These are phyloP conservation scores for Microcaecilia unicolor DNA, from an alignment of 2,797 vertebrate species.

Conservation along the genomic window DNA sequence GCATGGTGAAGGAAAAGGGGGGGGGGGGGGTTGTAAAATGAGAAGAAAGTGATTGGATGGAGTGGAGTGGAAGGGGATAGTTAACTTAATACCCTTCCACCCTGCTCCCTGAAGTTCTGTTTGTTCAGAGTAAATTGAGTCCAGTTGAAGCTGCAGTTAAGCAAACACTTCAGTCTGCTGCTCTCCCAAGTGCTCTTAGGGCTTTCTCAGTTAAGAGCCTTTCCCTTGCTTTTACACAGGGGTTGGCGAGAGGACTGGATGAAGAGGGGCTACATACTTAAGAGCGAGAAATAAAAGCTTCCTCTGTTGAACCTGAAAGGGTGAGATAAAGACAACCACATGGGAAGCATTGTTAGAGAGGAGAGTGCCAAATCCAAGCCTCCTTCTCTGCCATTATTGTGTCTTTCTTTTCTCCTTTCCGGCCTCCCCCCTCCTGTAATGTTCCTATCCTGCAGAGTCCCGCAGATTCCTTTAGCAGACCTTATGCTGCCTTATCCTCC, in stretches of 20 bases:
- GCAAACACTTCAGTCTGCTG: slow-evolving; percentile 3
- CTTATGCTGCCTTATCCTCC: slow-evolving; percentile 15
- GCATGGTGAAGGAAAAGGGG: background rate
- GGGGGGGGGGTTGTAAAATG: background rate
- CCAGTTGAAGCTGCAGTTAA: background rate
- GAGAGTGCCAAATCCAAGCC: slow-evolving; percentile 11
- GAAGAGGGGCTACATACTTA: background rate
- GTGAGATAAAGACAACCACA: slow-evolving; percentile 43
- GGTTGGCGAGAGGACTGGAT: slow-evolving; percentile 3
- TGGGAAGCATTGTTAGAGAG: slow-evolving; percentile 34
- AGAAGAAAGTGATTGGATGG: background rate
- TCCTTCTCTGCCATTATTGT: slow-evolving; percentile 34
- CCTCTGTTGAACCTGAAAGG: slow-evolving; percentile 40
- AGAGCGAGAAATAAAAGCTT: slow-evolving; percentile 30
- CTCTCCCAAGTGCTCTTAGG: slow-evolving; percentile 3
- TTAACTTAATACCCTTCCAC: no score
- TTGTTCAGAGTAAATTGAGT: slow-evolving; percentile 15
- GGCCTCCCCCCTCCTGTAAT: slow-evolving; percentile 1
- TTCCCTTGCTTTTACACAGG: background rate
- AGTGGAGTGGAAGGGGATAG: background rate
- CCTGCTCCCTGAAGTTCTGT: no score
- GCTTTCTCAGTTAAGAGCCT: background rate
- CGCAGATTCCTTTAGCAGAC: slow-evolving; percentile 22
- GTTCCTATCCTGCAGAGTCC: slow-evolving; percentile 9
- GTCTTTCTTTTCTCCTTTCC: slow-evolving; percentile 4